A percentile compares a stretch with the other conserved stretches of the same genome.
phyloP scores from a whole-genome alignment of 64 coral and sea anemone species.

The Exaiptasia diaphana region DNA sequence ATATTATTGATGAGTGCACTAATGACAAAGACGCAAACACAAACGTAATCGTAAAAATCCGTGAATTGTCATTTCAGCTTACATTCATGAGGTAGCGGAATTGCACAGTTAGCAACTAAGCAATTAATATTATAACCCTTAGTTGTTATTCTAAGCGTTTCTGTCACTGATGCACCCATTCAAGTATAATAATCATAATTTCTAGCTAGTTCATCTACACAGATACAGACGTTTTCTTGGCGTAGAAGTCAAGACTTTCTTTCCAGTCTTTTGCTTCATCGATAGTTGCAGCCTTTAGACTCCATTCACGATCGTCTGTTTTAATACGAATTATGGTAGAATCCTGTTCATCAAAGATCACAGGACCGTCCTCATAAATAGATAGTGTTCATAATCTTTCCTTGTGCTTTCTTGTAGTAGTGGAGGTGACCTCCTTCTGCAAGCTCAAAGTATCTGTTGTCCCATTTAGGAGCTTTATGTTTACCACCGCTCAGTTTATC shows the following conservation, averaged over 20 bases:
- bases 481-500: slow-evolving; percentile 82
- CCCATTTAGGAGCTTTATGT: slow-evolving; percentile 79
- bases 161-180: no score
- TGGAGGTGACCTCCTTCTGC: slow-evolving; percentile 64
- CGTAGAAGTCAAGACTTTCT: slow-evolving; percentile 54
- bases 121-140: no score
- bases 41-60: no score
- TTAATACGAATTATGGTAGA: slow-evolving; percentile 45
- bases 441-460: slow-evolving; percentile 84
- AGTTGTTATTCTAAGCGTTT: no score
- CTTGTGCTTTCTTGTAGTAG: slow-evolving; percentile 78
- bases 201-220: no score
- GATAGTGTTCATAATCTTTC: slow-evolving; percentile 78
- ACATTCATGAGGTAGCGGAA: no score
- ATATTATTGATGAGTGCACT: no score
- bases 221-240: no score
- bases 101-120: no score
- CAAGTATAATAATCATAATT: no score
- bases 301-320: slow-evolving; percentile 74
- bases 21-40: no score
- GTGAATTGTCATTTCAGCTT: no score
- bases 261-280: slow-evolving; percentile 67
- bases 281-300: slow-evolving; percentile 39
- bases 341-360: slow-evolving; percentile 44
- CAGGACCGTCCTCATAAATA: slow-evolving; percentile 76